Evolutionary conservation across 2,888 invertebrate genomes (phyloP), one percentile per base, ranked within the genome.

Genomic region (Himalopsyche japonica): DNA sequence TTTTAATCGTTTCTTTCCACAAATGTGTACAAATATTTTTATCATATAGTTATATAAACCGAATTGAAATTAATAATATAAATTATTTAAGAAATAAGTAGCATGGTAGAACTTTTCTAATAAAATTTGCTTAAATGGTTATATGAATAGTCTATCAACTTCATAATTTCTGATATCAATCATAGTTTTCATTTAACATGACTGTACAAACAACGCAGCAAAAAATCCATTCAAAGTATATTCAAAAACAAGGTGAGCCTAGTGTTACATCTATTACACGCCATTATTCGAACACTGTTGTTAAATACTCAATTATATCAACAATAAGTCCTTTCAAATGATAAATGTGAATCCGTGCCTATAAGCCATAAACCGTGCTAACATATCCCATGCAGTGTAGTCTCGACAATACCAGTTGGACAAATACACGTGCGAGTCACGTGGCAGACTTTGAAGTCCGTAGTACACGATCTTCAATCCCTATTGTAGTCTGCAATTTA

Each of bases 271-370:
- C 48, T 80, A 64, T 81, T 64, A 49, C 81, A 64, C 32, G 32
- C 30, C 48, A n/a, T 32, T 70, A 70, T 82, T 82, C 76, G 76
- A 76, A 47, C 76, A 6, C 7, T 20, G 34, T 24, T 10, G 43
- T 79, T 82, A 82, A 82, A 82, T 79, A 79, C 82, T 79, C 82
- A 82, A 82, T 82, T 82, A 82, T 27, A 79, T 20, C 20, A 70
- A 82, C 64, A 82, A 82, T 79, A 79, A 64, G 34, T 30, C 70
- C 70, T 70, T 70, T 70, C 70, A 70, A 12, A 30, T 70, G 70
- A 70, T 70, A 70, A 30, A 70, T 70, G 70, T 30, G 70, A 27
- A 70, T 70, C 70, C 70, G 70, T 70, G 70, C 24, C 70, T 30
- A 70, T 70, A 70, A 70, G 70, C 70, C 70, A 70, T 70, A 27